These are phyloP conservation scores for Acanthaster planci DNA, from an alignment of 35 echinoderm and acorn worm species.

Conservation along the genomic window DNA sequence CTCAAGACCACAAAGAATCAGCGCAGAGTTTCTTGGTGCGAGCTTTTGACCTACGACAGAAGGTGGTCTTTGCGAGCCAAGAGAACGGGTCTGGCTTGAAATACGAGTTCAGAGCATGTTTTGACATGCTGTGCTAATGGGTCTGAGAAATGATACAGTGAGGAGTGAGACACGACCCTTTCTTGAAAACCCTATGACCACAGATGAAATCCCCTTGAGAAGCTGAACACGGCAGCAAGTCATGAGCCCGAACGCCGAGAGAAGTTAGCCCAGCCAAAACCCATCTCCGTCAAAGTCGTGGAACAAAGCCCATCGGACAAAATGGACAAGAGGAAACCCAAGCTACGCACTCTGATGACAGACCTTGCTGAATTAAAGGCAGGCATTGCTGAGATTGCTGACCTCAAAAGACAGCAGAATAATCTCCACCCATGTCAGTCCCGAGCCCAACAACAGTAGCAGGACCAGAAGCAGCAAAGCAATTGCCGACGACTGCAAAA, in stretches of 20 bases:
- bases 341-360: neutral
- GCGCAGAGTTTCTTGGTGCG: neutral
- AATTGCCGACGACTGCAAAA: neutral
- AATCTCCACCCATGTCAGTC: neutral
- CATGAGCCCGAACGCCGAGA: neutral
- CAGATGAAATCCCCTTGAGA: slow-evolving; percentile 19
- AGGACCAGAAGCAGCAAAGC: no score
- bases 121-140: neutral
- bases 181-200: neutral
- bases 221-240: neutral
- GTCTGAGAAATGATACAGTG: neutral
- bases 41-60: neutral
- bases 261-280: no score
- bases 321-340: no score
- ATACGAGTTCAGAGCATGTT: slow-evolving; percentile 19
- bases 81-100: neutral
- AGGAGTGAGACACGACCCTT: neutral
- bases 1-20: neutral
- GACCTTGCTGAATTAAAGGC: slow-evolving; percentile 20
- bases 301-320: no score
- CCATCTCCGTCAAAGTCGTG: no score
- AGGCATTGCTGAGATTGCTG: no score
- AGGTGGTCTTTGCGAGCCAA: slow-evolving; percentile 9
- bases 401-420: neutral
- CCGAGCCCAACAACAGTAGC: neutral